Base-by-base conservation (phyloP, 2,888 invertebrate species). In the Dascillus cervinus region DNA sequence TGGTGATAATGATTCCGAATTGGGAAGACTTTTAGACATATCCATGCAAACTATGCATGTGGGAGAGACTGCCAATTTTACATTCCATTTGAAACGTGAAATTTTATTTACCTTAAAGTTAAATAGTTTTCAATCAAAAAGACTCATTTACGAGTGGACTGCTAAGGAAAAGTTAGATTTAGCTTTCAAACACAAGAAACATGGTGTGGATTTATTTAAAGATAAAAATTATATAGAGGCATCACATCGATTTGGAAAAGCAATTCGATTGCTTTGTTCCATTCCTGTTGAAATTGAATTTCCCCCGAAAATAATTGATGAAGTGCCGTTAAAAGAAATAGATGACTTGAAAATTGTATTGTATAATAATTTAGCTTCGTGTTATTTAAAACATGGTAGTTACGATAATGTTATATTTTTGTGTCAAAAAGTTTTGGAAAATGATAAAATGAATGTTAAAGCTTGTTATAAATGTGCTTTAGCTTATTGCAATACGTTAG, bases 291-390 rank as follows among this genome's bases (percentile, higher is more conserved):
- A 60, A 28, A 62, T 64, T 22, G 54, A 73, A 39, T 44, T 53
- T 10, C 55, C 59, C 26, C 64, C 66, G 1, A 65, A 69, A n/a
- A 56, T 62, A 4, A 62, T 77, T 4, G 70, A 71, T 22, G 67
- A 68, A 2, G 64, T 75, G 13, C 52, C 57, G 14, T 50, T 69
- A 1, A 58, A 65, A 4, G 70, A 75, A 32, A 66, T 84, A 42
- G 56, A 72, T 19, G 63, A 66, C 29, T 58, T 84, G 4, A 76
- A 82, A 57, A 64, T 76, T 5, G 77, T 75, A 46, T 66, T 89
- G 4, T 85, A 82, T 56, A 82, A 84, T 45, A 92, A 92, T 62
- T 66, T 91, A 56, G 84, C 89, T 0, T 81, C 82, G 24, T 88
- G 89, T 56, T 82, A 88, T 48, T 68, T 87, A 11, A 77, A 77